Base-by-base conservation (phyloP, 2,113 vertebrate species). In the Lichenostomus cassidix region DNA sequence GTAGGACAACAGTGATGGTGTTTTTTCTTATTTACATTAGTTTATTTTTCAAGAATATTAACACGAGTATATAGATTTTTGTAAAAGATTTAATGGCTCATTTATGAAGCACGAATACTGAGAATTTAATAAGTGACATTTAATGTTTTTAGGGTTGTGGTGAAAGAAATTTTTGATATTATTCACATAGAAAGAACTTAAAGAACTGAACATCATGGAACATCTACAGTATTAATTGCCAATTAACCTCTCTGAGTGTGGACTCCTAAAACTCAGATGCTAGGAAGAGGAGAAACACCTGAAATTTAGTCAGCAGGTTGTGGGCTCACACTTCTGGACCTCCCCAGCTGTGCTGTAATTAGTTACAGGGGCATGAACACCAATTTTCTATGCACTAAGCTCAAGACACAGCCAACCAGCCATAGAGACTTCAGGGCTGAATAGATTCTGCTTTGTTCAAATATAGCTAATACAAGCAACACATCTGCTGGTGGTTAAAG, bases 401-500 rank as follows among this genome's bases (percentile, higher is more conserved):
- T 97, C 52, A 90, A 91, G 92, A 94, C 83, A 87, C 83, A 85
- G 95, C 85, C 73, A 95, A 95, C 65, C 75, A 97, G 83, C 88
- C 85, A 97, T 63, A 77, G 93, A 62, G 84, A 88, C 84, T 96
- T 90, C 3, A 87, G 46, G 73, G 79, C 87, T 94, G 82, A 97
- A 94, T 94, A 92, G 91, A 80, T 97, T 96, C 91, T 91, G 91
- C 94, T 97, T 96, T 96, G 88, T 97, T 96, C 94, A 96, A 95
- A 95, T 94, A 95, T 75, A 96, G 96, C 93, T 74, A 94, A 89
- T 84, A 65, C 81, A 95, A 87, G 85, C 90, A 97, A 94, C 96
- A 97, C 97, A 98, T 98, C 97, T 98, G 98, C 94, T 97, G 96
- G 70, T 96, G 93, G 92, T 98, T 98, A 98, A 96, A 92, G 96